Evolutionary conservation across 2,113 vertebrate species (phyloP), one percentile per base, ranked within the genome.

Genomic region (Ranitomeya variabilis): DNA sequence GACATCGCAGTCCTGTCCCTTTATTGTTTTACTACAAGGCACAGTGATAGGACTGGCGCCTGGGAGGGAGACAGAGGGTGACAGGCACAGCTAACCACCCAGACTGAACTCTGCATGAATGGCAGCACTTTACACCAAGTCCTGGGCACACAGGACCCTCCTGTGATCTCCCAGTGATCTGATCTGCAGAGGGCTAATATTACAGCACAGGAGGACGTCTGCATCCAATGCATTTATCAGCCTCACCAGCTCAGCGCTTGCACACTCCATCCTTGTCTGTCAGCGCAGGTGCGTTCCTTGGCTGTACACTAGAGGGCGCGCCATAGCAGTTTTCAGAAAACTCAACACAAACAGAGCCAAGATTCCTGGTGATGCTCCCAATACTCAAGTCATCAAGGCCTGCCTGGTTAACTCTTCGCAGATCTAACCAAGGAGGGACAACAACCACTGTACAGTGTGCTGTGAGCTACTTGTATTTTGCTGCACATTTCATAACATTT

Each of bases 1-100:
- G 79, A 84, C 64, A 88, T 90, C 89, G 12, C 64, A 83, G 73
- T 67, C 86, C 86, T 84, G 84, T 69, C 71, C 64, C 12, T 64
- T 73, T 83, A 78, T 86, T 69, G 64, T 78, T 89, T 77, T 79
- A 84, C 71, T 54, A 81, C 81, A 51, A 51, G 45, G 64, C 23
- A 51, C 71, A 81, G 69, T 45, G 83, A 78, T 57, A 82, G 86
- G 60, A 37, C 82, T 79, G 86, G 86, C 78, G 71, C 89, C 90
- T 31, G 66, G 83, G 86, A 26, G 89, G 77, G 52, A 62, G 71
- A 51, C 15, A 69, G 59, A 1, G 76, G 31, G n/a, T 45, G 78
- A 37, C 54, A 15, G 51, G 60, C 23, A 57, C 52, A 55, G 26
- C 60, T 11, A 66, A 51, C 31, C 55, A 74, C 54, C 55, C 52